phyloP scores from a whole-genome alignment of 1,140 invertebrate species.

The Babylonia areolata region DNA sequence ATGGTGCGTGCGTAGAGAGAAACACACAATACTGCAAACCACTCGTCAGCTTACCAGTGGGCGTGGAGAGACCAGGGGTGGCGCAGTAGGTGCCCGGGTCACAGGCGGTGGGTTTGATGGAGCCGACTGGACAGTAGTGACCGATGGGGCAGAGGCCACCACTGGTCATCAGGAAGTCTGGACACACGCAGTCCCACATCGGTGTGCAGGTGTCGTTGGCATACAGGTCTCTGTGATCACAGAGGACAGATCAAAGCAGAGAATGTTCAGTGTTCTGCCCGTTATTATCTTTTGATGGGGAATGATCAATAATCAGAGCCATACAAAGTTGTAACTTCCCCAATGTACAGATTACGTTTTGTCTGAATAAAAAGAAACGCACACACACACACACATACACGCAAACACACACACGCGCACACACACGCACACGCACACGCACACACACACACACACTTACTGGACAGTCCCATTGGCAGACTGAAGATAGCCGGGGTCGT shows the following conservation, averaged over 20 bases:
- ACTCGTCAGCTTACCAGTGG: constrained; percentile 53
- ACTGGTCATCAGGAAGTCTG: constrained; percentile 65
- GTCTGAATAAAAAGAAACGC: too few species aligned
- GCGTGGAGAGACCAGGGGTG: constrained; percentile 55
- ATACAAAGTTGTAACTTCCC: too few species aligned
- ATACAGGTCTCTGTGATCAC: constrained; percentile 65
- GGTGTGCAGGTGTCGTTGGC: constrained; percentile 72
- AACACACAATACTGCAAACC: background rate
- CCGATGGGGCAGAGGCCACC: constrained; percentile 69
- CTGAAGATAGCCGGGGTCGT: constrained; percentile 62
- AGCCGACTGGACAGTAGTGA: constrained; percentile 65
- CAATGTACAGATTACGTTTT: too few species aligned
- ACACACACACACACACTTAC: constrained; percentile 40
- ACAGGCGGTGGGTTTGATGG: constrained; percentile 58
- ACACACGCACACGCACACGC: background rate
- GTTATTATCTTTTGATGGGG: too few species aligned
- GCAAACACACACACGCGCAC: too few species aligned
- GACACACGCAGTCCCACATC: constrained; percentile 71
- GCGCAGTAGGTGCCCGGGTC: constrained; percentile 62
- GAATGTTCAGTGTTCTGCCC: too few species aligned
- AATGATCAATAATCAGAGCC: too few species aligned
- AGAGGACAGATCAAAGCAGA: too few species aligned
- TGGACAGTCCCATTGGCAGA: constrained; percentile 55
- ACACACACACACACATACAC: too few species aligned
- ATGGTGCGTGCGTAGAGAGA: too few species aligned